Base-by-base conservation (phyloP, 1,140 invertebrate species). In the Pseudachorutes palmiensis region DNA sequence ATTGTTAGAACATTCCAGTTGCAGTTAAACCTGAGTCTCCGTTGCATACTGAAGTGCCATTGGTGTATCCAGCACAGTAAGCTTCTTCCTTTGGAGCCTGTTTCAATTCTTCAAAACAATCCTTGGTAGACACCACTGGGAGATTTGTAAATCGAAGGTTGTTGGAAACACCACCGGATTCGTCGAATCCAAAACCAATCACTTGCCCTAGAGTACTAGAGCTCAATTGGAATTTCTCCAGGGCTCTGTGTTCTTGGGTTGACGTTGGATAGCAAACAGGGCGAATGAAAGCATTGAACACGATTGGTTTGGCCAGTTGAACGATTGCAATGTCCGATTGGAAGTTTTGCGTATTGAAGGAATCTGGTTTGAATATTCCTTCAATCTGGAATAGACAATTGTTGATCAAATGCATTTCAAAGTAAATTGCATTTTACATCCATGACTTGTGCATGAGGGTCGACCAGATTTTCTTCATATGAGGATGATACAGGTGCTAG, bases 321-420 rank as follows among this genome's bases (percentile, higher is more conserved):
- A 82, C 70, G 2, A 82, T 67, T 26, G 80, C 80, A 29, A 81
- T 80, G 66, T 82, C 80, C 9, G 67, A 64, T 58, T 60, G 33
- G 0, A 48, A 30, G 41, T 26, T 68, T 51, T 57, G 32, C 16
- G 28, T 16, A 61, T 64, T 55, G 22, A 64, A 14, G 63, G 67
- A 3, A 68, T 30, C 29, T 55, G 32, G n/a, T 51, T 33, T 45
- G 33, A 28, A 12, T 49, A 33, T 26, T 60, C 41, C 63, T 64
- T n/a, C 29, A 51, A 33, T 24, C 29, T 14, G 5, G 26, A 55
- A 55, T 5, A 31, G 14, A 66, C 14, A 24, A 57, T 32, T 16
- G 1, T 60, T 2, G 29, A 61, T 30, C 1, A 49, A 49, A 48
- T 41, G 19, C 14, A 22, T 28, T 48, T 48, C 2, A 64, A 28